Evolutionary conservation across 2,888 invertebrate species (phyloP), one percentile per base, ranked within the genome.

Genomic region (Cloeon dipterum): DNA sequence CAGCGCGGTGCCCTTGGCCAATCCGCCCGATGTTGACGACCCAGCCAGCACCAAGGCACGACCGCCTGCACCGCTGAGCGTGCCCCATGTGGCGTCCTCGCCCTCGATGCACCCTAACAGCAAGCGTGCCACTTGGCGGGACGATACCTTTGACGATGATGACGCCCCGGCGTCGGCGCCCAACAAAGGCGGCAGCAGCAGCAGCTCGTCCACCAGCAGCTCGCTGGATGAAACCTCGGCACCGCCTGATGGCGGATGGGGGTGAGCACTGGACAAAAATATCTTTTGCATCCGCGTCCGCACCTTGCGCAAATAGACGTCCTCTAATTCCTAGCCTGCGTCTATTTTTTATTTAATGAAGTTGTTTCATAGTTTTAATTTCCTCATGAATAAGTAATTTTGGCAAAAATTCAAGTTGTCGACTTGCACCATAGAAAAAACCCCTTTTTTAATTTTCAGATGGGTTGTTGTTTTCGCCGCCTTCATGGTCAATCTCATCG

Each of bases 381-480:
- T n/a, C n/a, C n/a, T n/a, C n/a, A n/a, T n/a, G n/a, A n/a, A n/a
- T n/a, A n/a, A n/a, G n/a, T n/a, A n/a, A n/a, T n/a, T n/a, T n/a
- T n/a, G n/a, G n/a, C n/a, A n/a, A n/a, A n/a, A n/a, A n/a, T n/a
- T n/a, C n/a, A n/a, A n/a, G n/a, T n/a, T n/a, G n/a, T n/a, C n/a
- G n/a, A n/a, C n/a, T n/a, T n/a, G n/a, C n/a, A n/a, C n/a, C n/a
- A n/a, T n/a, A n/a, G n/a, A n/a, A n/a, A n/a, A n/a, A n/a, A n/a
- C n/a, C n/a, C n/a, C n/a, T n/a, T n/a, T n/a, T n/a, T n/a, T n/a
- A n/a, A n/a, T n/a, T n/a, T n/a, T n/a, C n/a, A n/a, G n/a, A 7
- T 88, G 86, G 88, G 65, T 85, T 16, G 78, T 93, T 2, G 89
- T 93, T 0, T 55, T 77, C 26, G 74, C 86, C 3, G 82, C 86